Conservation (phyloP, 2,888 invertebrate genomes). For the Cartodere bifasciata region DNA sequence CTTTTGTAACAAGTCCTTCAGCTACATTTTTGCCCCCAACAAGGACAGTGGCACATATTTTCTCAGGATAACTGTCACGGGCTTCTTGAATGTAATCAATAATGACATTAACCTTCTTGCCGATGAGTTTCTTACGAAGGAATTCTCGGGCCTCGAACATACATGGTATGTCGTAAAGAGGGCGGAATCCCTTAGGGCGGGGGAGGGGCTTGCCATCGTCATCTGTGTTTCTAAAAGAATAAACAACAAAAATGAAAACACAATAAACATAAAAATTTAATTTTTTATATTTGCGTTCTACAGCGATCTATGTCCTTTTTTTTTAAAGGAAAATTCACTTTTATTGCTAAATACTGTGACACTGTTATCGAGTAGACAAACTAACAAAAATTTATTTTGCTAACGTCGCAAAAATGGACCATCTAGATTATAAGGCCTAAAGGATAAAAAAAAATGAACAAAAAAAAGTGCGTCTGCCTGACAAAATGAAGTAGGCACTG, state of each 20-base stretch:
- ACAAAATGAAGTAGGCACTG: too few relatives aligned
- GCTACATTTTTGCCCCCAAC: constrained; percentile 82
- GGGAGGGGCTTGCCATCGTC: constrained; percentile 57
- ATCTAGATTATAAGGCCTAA: too few relatives aligned
- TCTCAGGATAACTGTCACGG: constrained; percentile 87
- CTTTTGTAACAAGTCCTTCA: constrained; percentile 84
- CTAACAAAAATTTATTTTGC: too few relatives aligned
- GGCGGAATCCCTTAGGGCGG: constrained; percentile 66
- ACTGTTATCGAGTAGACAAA: too few relatives aligned
- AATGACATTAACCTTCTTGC: constrained; percentile 83
- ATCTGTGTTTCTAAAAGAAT: constrained; percentile 41
- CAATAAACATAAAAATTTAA: constrained; percentile 8
- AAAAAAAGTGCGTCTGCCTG: too few relatives aligned
- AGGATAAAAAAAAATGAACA: too few relatives aligned
- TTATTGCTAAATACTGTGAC: too few relatives aligned
- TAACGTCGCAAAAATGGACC: too few relatives aligned
- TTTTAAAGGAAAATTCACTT: too few relatives aligned
- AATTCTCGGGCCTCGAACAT: constrained; percentile 98
- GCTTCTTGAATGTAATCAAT: constrained; percentile 96
- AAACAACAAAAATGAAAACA: constrained; percentile 4
- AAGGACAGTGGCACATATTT: constrained; percentile 85
- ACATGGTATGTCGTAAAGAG: constrained; percentile 95
- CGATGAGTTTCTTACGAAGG: constrained; percentile 86
- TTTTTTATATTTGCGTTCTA: too few relatives aligned
- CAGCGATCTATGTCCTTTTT: too few relatives aligned